Conservation (phyloP, 1,140 invertebrate genomes). For the Tenebrio molitor region DNA sequence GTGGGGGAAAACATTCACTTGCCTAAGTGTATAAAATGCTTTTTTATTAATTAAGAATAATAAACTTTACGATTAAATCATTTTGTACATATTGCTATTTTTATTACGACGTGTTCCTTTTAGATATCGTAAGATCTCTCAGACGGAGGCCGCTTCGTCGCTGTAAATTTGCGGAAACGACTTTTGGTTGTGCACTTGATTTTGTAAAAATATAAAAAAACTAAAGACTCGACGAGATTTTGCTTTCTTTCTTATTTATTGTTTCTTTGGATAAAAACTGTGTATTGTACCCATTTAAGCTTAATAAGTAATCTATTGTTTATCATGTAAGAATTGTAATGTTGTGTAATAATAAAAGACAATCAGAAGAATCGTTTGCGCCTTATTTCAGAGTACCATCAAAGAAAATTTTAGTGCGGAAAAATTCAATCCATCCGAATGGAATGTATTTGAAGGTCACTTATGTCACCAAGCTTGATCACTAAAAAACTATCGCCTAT, state of each 20-base stretch:
- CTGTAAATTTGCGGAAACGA: background rate
- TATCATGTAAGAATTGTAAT: conserved; percentile 37
- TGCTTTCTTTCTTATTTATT: conserved; percentile 12
- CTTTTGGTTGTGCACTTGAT: background rate
- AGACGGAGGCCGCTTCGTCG: background rate
- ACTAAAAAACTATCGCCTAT: no score
- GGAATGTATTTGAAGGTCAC: no score
- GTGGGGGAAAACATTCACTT: conserved; percentile 38
- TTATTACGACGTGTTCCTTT: conserved; percentile 40
- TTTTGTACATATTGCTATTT: conserved; percentile 25
- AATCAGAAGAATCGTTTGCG: conserved; percentile 2
- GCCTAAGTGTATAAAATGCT: conserved; percentile 37
- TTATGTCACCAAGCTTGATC: no score
- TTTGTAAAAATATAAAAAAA: background rate
- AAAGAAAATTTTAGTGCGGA: no score
- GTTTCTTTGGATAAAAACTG: conserved; percentile 6
- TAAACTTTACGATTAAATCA: background rate
- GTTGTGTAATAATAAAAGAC: conserved; percentile 40
- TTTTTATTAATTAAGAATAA: background rate
- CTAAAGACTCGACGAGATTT: background rate
- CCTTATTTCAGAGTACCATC: no score
- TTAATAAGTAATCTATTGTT: conserved; percentile 21
- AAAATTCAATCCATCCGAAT: no score
- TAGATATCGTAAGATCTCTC: conserved; percentile 24
- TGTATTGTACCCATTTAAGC: conserved; percentile 7